phyloP scores from a whole-genome alignment of 2,797 vertebrate species.

The Sarcoramphus papa region DNA sequence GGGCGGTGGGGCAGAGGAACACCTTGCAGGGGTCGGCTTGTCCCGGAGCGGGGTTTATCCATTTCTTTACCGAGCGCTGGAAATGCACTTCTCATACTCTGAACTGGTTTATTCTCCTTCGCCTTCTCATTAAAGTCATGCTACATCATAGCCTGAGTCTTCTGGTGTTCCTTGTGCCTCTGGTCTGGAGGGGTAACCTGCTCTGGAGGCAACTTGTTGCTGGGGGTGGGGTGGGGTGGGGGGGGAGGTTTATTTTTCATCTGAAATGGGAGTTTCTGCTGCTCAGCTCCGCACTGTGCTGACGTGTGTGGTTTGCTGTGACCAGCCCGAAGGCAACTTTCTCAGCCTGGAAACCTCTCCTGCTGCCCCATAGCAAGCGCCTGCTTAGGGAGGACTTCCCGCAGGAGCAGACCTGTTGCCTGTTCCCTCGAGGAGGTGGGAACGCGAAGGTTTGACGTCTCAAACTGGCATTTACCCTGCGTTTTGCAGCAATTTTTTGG shows the following conservation, averaged over 20 bases:
- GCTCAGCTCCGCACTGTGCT: background rate
- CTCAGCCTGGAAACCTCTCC: background rate
- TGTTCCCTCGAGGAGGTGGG: background rate
- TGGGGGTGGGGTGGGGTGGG: background rate
- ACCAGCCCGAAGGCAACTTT: background rate
- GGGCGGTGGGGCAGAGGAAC: background rate
- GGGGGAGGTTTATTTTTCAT: background rate
- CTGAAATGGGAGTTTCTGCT: background rate
- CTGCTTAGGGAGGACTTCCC: background rate
- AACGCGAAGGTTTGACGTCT: background rate
- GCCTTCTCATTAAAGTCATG: slow-evolving; percentile 43
- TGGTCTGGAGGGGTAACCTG: background rate
- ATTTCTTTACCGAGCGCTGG: background rate
- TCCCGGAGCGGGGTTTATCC: background rate
- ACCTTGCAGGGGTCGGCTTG: background rate
- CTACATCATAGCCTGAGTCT: slow-evolving; percentile 4
- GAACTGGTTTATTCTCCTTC: background rate
- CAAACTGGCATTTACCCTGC: background rate
- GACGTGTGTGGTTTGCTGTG: background rate
- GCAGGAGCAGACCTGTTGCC: background rate
- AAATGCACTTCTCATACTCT: background rate
- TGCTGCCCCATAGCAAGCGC: background rate
- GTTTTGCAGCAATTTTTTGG: background rate
- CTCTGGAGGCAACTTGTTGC: background rate
- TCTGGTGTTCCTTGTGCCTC: background rate